phyloP scores from a whole-genome alignment of 2,888 invertebrate genomes.

The Idaea aversata region DNA sequence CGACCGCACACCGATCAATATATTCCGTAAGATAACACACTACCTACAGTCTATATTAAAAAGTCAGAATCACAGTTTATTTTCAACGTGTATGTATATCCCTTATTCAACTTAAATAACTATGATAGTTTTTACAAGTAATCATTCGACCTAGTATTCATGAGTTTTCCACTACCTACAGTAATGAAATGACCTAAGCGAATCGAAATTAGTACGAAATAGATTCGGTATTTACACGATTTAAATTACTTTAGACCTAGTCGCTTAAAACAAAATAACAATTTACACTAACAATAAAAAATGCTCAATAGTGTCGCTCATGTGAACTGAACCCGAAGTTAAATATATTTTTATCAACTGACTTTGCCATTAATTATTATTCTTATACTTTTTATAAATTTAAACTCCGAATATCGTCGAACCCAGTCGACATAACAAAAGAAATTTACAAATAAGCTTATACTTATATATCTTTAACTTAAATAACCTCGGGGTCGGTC shows the following conservation, averaged over 20 bases:
- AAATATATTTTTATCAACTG: conserved; percentile 72
- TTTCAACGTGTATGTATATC: conserved; percentile 76
- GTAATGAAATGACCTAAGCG: conserved; percentile 61
- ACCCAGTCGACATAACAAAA: conserved; percentile 78
- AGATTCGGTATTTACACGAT: conserved; percentile 74
- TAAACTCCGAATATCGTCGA: conserved; percentile 78
- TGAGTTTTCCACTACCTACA: conserved; percentile 72
- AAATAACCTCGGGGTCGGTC: conserved; percentile 33
- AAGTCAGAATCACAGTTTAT: conserved; percentile 81
- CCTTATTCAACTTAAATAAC: conserved; percentile 60
- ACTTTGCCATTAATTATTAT: conserved; percentile 68
- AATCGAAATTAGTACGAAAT: conserved; percentile 71
- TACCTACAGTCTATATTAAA: conserved; percentile 75
- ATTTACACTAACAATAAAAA: conserved; percentile 79
- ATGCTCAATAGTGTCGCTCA: conserved; percentile 76
- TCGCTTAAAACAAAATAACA: conserved; percentile 80
- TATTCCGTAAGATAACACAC: conserved; percentile 53
- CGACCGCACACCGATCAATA: conserved; percentile 46
- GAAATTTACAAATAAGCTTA: conserved; percentile 74
- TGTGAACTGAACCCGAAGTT: conserved; percentile 73
- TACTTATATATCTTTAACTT: conserved; percentile 64
- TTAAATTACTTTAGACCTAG: conserved; percentile 77
- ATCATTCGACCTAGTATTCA: conserved; percentile 71
- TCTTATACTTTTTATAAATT: conserved; percentile 62
- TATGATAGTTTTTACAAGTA: conserved; percentile 61